Base-by-base conservation (phyloP, 2,797 vertebrate species). In the Lagocephalus sceleratus region DNA sequence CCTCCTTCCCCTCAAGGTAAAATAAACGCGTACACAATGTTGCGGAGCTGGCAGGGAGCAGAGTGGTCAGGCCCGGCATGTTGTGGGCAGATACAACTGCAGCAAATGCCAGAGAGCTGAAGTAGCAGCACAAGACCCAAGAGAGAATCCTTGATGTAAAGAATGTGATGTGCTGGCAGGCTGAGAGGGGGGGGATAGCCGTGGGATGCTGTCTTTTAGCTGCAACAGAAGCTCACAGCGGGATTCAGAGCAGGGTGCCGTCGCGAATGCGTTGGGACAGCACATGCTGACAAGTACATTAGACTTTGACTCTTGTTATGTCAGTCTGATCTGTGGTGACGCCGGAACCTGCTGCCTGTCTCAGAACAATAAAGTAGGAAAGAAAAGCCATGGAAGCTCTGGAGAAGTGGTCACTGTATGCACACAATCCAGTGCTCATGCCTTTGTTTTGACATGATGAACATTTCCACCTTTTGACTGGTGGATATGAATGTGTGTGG, bases 161-260 rank as follows among this genome's bases (percentile, higher is more conserved):
- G 63, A 68, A 73, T 69, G 56, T 41, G 55, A 76, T 64, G 72
- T 38, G 52, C 62, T 78, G 68, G 68, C 74, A 68, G 54, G 73
- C 53, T 51, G 62, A 42, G 65, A 59, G 66, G 47, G 60, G 25
- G 35, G n/a, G 29, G 47, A 25, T 41, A 66, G 58, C 54, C 52
- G 50, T 32, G 57, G 61, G 57, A 66, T 48, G 64, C 57, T 14
- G 20, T 70, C 61, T 78, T 50, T 71, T 56, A 63, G 68, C 57
- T 64, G 42, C 47, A 26, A 58, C 78, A 69, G 72, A 71, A 71
- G 63, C 65, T 73, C 60, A 14, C 60, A 71, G 75, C 69, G 50
- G 55, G 73, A 65, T 50, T 58, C 65, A 9, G 56, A 75, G 73
- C 65, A 56, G 75, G 72, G 66, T 22, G 78, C 58, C 73, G 26